Evolutionary conservation across 2,888 invertebrate species (phyloP), one percentile per base, ranked within the genome.

Genomic region (Nipponacmea schrenckii): DNA sequence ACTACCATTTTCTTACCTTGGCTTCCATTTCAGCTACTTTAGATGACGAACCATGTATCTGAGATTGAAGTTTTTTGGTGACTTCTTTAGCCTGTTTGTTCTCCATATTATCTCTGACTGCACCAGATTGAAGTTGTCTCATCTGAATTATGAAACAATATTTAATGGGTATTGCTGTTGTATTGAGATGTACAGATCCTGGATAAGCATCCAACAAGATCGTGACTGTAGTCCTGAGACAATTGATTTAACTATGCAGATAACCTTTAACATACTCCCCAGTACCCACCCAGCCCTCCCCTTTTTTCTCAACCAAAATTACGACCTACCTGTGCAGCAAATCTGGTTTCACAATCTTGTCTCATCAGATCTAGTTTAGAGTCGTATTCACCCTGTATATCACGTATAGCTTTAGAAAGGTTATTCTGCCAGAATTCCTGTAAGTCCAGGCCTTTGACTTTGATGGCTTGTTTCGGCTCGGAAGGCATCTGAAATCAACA

Each of bases 361-460:
- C 84, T 81, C 77, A 90, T 87, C 70, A 80, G 76, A 65, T 83
- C 85, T 72, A 89, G 78, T 71, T 89, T 85, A 76, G 85, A 83
- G 70, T 90, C 90, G 81, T 90, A 90, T 74, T 90, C 89, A 39
- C 79, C 78, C 75, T 90, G 87, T 72, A 91, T 89, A 73, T 90
- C 90, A 27, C 87, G 82, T 64, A 91, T 86, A 46, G 89, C 88
- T 69, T 86, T 81, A 5, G 87, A 83, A 73, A 91, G 82, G 79
- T 91, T 90, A 74, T 88, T 88, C 82, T 90, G 89, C 90, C 90
- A 91, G 86, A 87, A 90, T 72, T 89, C 88, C 44, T 89, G 84
- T 82, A 90, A 89, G 76, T 91, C 90, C 72, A 74, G 71, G 0
- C 76, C 77, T 70, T 75, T 75, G 71, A 81, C 73, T 67, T 69